Conservation (phyloP, 2,797 vertebrate genomes). For the Tympanoctomys barrerae region DNA sequence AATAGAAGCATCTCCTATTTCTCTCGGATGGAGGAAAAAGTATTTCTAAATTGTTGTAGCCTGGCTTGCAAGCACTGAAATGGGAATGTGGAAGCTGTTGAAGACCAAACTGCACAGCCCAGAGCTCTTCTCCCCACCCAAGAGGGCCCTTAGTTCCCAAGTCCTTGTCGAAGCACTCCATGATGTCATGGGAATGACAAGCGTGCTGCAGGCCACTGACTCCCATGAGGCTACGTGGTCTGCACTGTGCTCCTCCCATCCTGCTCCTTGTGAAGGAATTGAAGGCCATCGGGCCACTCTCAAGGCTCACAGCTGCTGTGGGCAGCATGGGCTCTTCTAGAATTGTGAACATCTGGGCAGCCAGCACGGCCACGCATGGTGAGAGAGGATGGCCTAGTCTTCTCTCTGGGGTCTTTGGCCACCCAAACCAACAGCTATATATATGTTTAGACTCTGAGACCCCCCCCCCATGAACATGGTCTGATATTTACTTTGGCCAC, state of each 20-base stretch:
- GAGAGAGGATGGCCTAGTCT: not conserved
- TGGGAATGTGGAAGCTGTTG: not conserved
- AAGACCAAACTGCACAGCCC: not conserved
- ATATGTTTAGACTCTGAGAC: not conserved
- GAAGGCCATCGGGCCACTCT: not conserved
- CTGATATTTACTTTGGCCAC: not conserved
- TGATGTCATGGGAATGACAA: not conserved
- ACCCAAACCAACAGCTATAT: not conserved
- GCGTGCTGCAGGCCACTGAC: too few relatives aligned
- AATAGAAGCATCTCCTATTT: not conserved
- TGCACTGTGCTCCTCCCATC: not conserved
- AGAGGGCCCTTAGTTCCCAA: not conserved
- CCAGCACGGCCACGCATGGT: not conserved
- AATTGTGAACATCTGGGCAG: not conserved
- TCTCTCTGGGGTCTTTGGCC: not conserved
- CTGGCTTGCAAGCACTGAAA: not conserved
- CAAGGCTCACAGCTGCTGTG: not conserved
- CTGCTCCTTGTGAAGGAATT: not conserved
- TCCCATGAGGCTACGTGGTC: not conserved
- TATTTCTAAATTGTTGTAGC: slow-evolving; percentile 16
- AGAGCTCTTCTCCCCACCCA: not conserved
- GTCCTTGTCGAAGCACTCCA: not conserved
- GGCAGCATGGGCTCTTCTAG: not conserved
- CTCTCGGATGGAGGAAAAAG: not conserved
- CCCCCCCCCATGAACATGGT: not conserved